phyloP scores from a whole-genome alignment of 2,113 vertebrate genomes.

The Pyxicephalus adspersus region DNA sequence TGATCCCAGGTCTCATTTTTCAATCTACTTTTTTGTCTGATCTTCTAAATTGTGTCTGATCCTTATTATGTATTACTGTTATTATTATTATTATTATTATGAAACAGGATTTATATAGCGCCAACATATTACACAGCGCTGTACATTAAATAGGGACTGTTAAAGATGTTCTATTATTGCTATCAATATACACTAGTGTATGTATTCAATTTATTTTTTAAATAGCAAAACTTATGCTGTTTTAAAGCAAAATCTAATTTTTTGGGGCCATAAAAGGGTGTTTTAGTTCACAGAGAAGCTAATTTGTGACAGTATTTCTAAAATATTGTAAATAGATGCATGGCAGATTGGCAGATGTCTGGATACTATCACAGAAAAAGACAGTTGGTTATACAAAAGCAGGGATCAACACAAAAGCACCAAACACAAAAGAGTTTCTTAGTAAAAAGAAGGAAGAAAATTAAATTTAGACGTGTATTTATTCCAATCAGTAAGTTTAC shows the following conservation, averaged over 20 bases:
- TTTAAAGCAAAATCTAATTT: background rate
- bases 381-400: conserved; percentile 19
- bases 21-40: too few species aligned
- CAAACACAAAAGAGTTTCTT: background rate
- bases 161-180: too few species aligned
- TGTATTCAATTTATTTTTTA: background rate
- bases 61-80: too few species aligned
- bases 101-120: too few species aligned
- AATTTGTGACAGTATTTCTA: background rate
- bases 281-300: background rate
- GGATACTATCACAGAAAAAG: conserved; percentile 21
- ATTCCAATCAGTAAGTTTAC: background rate
- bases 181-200: too few species aligned
- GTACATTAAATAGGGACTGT: too few species aligned
- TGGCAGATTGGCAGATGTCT: conserved; percentile 32
- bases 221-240: background rate
- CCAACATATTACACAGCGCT: too few species aligned
- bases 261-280: conserved; percentile 6
- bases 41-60: too few species aligned
- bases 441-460: background rate
- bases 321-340: conserved; percentile 27
- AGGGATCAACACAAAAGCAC: conserved; percentile 19
- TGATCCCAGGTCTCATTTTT: too few species aligned
- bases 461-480: background rate
- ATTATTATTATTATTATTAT: too few species aligned